Evolutionary conservation across 2,888 invertebrate genomes (phyloP).

Genomic region (Drosophila cracens): DNA sequence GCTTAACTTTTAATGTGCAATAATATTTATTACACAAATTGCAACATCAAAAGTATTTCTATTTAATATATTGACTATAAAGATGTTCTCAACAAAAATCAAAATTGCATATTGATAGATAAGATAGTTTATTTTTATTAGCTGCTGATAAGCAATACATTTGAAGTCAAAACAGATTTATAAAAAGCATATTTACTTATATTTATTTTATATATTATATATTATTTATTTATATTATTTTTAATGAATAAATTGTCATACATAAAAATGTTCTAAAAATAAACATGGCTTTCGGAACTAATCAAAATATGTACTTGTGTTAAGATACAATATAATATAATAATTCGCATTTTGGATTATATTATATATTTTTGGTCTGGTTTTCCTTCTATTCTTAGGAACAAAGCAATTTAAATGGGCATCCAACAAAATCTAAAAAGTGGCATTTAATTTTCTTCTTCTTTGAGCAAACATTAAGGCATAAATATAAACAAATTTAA

Average conservation of each 20-base stretch:
- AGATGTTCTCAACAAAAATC: not conserved
- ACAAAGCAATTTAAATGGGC: not conserved
- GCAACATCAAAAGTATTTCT: too few relatives aligned
- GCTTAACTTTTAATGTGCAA: not conserved
- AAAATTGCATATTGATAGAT: constrained; percentile 5
- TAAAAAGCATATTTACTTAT: not conserved
- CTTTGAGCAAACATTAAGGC: not conserved
- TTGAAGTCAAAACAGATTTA: constrained; percentile 5
- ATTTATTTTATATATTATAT: too few relatives aligned
- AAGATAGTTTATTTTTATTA: constrained; percentile 6
- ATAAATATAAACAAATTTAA: not conserved
- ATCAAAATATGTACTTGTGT: not conserved
- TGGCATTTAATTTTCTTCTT: not conserved
- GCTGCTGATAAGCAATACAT: constrained; percentile 20
- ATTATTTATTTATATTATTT: too few relatives aligned
- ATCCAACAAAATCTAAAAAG: not conserved
- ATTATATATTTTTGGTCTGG: not conserved
- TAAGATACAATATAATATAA: not conserved
- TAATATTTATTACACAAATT: not conserved
- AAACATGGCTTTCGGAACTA: not conserved
- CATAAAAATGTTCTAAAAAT: constrained; percentile 9
- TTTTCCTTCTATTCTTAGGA: not conserved
- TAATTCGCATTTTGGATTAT: not conserved
- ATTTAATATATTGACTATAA: not conserved
- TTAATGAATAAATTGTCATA: not conserved